Conservation (phyloP, 2,888 invertebrate genomes). For the Patella pellucida region DNA sequence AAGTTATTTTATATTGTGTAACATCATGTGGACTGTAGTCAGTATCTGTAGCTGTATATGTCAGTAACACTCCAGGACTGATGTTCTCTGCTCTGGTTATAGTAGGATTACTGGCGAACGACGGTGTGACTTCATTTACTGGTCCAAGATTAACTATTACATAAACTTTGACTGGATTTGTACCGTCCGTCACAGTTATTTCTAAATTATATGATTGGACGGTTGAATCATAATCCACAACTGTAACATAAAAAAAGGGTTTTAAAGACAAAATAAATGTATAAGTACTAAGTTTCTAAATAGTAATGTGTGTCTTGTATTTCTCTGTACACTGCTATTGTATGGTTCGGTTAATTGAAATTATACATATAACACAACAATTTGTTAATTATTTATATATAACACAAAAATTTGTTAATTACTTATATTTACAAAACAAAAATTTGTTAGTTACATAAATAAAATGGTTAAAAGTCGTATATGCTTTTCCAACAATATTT, state of each 20-base stretch:
- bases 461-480: too few species aligned
- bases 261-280: too few species aligned
- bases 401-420: too few species aligned
- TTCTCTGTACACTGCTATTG: too few species aligned
- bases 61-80: conserved; percentile 31
- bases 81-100: conserved; percentile 37
- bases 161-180: conserved; percentile 32
- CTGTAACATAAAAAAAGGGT: conserved; percentile 21
- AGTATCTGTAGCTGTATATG: conserved; percentile 42
- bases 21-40: conserved; percentile 44
- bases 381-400: too few species aligned
- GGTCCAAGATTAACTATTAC: conserved; percentile 46
- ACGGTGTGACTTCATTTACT: conserved; percentile 55
- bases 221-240: conserved; percentile 53
- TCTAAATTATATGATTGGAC: conserved; percentile 42
- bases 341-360: too few species aligned
- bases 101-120: conserved; percentile 35
- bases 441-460: too few species aligned
- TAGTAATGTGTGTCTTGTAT: too few species aligned
- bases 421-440: too few species aligned
- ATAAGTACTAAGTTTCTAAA: too few species aligned
- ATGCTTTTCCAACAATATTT: too few species aligned
- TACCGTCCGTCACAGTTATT: conserved; percentile 46
- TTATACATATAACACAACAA: too few species aligned
- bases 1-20: conserved; percentile 37